Percentiles rank a stretch among this genome's conserved stretches.
Conservation (phyloP, 2,797 vertebrate genomes). For the Gallinago nigripennis region DNA sequence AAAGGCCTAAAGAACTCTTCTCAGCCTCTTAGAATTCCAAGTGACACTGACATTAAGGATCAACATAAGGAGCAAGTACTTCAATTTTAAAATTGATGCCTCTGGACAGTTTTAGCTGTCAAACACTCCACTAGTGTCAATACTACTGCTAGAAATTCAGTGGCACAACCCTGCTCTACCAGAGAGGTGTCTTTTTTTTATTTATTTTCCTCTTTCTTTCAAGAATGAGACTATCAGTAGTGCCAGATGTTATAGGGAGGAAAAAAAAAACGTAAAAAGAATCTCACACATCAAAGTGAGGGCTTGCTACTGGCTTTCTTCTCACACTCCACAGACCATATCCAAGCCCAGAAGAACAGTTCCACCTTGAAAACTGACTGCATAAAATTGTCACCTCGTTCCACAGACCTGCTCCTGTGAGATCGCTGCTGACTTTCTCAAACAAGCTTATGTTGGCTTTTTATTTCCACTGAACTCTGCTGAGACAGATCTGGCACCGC, state of each 20-base stretch:
- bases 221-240: neutral
- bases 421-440: neutral
- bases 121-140: neutral
- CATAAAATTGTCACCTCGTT: slow-evolving; percentile 65
- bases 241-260: neutral
- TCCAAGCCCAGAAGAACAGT: slow-evolving; percentile 22
- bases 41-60: neutral
- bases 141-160: neutral
- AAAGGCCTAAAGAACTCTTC: neutral
- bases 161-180: neutral
- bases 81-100: neutral
- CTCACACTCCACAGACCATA: neutral
- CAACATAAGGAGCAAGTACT: neutral
- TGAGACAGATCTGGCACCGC: neutral
- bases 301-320: slow-evolving; percentile 37
- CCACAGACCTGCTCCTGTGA: neutral
- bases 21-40: neutral
- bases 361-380: slow-evolving; percentile 37
- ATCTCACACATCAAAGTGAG: neutral
- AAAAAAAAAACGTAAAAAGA: neutral
- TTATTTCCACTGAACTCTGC: neutral
- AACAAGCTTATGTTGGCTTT: slow-evolving; percentile 26
- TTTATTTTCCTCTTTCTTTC: neutral
- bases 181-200: neutral
- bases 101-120: neutral